These are phyloP conservation scores for Rosalia funebris DNA, from an alignment of 2,888 invertebrate species.

Conservation along the genomic window DNA sequence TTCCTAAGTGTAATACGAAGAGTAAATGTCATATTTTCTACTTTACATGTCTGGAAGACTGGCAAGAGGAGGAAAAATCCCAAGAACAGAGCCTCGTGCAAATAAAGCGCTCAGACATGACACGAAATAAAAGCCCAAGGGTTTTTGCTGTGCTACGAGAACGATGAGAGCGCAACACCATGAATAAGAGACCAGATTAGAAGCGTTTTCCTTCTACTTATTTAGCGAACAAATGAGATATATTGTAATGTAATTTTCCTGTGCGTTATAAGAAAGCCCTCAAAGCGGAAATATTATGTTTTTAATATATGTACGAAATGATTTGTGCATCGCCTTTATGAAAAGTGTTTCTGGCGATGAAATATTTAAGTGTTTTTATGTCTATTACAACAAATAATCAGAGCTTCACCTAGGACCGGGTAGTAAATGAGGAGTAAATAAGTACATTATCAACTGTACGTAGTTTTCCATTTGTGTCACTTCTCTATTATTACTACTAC, in stretches of 20 bases:
- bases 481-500: too few species aligned
- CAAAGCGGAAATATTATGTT: neutral
- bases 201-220: conserved; percentile 28
- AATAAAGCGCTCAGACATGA: conserved; percentile 45
- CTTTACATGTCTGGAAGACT: conserved; percentile 47
- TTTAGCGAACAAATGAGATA: conserved; percentile 35
- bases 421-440: too few species aligned
- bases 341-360: neutral
- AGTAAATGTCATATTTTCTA: conserved; percentile 52
- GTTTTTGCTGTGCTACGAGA: conserved; percentile 33
- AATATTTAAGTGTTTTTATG: neutral
- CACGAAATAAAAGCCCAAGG: conserved; percentile 42
- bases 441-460: too few species aligned
- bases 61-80: conserved; percentile 42
- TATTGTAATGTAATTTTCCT: conserved; percentile 21
- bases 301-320: too few species aligned
- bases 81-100: conserved; percentile 35
- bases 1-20: conserved; percentile 43
- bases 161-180: conserved; percentile 32
- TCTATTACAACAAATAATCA: neutral
- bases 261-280: conserved; percentile 1
- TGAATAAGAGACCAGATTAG: conserved; percentile 45
- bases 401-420: too few species aligned
- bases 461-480: too few species aligned
- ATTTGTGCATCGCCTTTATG: neutral